Evolutionary conservation across 1,140 invertebrate genomes (phyloP).

Genomic region (Zophobas morio): DNA sequence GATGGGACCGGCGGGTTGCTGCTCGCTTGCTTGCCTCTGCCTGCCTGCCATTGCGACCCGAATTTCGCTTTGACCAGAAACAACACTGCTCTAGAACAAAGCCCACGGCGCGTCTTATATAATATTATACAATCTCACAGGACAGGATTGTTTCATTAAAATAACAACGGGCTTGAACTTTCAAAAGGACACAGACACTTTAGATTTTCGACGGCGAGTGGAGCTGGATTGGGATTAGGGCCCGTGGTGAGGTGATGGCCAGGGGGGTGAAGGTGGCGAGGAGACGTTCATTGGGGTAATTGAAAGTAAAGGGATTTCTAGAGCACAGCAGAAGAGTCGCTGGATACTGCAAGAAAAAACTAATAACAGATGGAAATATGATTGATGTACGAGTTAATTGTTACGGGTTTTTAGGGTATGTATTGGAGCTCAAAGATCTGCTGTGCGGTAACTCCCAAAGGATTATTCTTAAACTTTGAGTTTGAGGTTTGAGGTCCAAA

Average conservation of each 20-base stretch:
- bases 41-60: conserved; percentile 34
- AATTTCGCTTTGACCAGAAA: conserved; percentile 42
- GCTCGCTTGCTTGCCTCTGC: conserved; percentile 50
- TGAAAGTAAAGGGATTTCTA: no score
- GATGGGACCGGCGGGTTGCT: conserved; percentile 41
- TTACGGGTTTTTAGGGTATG: no score
- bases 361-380: no score
- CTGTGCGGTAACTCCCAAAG: no score
- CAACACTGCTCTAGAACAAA: conserved; percentile 33
- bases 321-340: no score
- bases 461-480: no score
- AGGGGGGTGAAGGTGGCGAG: no score
- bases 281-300: no score
- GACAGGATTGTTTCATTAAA: conserved; percentile 38
- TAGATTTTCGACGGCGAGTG: conserved; percentile 1
- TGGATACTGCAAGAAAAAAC: no score
- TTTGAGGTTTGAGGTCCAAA: no score
- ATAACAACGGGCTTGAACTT: conserved; percentile 40
- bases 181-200: conserved; percentile 21
- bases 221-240: not conserved
- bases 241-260: not conserved
- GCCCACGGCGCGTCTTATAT: conserved; percentile 39
- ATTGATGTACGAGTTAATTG: no score
- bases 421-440: no score
- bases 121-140: conserved; percentile 36